phyloP scores from a whole-genome alignment of 2,113 vertebrate species.

The Varanus komodoensis region DNA sequence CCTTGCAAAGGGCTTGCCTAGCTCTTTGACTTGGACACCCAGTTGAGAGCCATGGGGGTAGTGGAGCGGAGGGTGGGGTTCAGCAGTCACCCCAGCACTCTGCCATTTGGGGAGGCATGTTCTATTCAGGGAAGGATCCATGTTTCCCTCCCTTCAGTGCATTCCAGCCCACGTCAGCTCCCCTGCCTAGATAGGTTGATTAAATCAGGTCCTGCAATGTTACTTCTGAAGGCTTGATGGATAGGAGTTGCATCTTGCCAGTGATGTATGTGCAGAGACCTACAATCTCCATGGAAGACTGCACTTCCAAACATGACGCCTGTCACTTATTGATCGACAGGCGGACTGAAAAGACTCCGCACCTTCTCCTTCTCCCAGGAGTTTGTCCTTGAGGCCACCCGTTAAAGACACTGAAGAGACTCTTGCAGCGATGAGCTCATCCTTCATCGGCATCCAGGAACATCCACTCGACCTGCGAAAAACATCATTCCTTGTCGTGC shows the following conservation, averaged over 20 bases:
- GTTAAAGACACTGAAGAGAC: neutral
- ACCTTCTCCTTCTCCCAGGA: neutral
- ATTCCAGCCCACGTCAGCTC: too few species aligned
- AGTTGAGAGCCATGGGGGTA: too few species aligned
- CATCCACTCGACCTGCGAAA: neutral
- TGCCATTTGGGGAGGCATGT: too few species aligned
- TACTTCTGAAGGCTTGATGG: rapidly evolving
- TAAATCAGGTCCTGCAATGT: neutral
- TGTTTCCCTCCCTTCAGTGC: too few species aligned
- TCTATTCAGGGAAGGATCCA: too few species aligned
- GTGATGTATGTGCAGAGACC: neutral
- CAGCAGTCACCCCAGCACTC: too few species aligned
- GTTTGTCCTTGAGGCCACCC: constrained; percentile 25
- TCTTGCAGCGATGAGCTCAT: neutral
- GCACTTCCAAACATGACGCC: neutral
- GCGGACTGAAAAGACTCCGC: neutral
- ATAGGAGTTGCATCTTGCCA: neutral
- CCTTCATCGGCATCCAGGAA: constrained; percentile 3
- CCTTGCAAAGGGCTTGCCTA: neutral
- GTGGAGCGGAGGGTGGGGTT: too few species aligned
- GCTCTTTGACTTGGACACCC: neutral
- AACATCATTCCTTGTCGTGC: neutral
- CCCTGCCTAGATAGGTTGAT: neutral
- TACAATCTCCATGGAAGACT: constrained; percentile 16
- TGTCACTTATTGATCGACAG: neutral